Base-by-base conservation (phyloP, 2,113 vertebrate species). In the Psittacus erithacus region DNA sequence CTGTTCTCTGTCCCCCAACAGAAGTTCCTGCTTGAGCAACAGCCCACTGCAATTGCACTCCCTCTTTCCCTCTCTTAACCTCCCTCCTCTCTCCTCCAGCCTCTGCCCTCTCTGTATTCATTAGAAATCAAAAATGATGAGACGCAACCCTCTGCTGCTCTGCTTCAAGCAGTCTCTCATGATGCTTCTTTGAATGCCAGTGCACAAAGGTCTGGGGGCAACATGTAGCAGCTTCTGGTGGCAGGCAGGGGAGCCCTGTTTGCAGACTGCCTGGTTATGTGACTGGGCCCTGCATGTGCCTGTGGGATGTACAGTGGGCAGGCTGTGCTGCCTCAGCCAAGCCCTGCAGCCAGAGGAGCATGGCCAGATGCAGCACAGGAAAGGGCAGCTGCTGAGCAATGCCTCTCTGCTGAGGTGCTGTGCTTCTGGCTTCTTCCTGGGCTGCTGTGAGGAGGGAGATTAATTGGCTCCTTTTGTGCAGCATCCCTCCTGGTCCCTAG, bases 241-340 rank as follows among this genome's bases (percentile, higher is more conserved):
- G 1, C 59, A 22, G 67, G 65, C 65, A 84, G 57, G 41, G 77
- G 52, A 59, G 49, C 73, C 82, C 63, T 7, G 0, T 57, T 55
- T 49, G 35, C 55, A 10, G 10, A 1, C 28, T 43, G 15, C 39
- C 2, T 0, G 0, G 33, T 49, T 73, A 59, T 1, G 6, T 23
- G 31, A 35, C 41, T 3, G 1, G 11, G 17, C 25, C 39, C 73
- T 3, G 6, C 0, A 0, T 13, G 39, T 38, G 69, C 68, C 5
- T 27, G 8, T 0, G 1, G 15, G 63, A 31, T 85, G 68, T 53
- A 49, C 1, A 4, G 60, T 29, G 49, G 7, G 27, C 24, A 43
- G 75, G 35, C 59, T 64, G 52, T 1, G 1, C 31, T 2, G 1
- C 25, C 52, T 50, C 1, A 67, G 43, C 27, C 10, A 15, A 76